Evolutionary conservation across 2,888 invertebrate species (phyloP).

Genomic region (Lasioglossum leucozonium): DNA sequence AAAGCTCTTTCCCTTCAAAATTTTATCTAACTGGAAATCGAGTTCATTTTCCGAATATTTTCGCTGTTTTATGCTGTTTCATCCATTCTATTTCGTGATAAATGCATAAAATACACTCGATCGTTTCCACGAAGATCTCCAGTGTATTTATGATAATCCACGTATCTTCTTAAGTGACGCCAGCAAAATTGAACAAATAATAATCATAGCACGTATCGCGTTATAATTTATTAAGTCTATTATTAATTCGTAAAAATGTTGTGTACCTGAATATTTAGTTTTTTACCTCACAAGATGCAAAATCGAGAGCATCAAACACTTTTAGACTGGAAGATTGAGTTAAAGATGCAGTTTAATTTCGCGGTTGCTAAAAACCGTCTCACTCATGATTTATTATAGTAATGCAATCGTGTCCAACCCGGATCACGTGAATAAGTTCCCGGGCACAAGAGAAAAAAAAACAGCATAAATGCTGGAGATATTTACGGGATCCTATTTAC

Average conservation of each 20-base stretch:
- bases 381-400: constrained; percentile 1
- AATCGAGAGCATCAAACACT: not conserved
- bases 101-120: too few relatives aligned
- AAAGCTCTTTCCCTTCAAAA: not conserved
- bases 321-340: not conserved
- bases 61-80: too few relatives aligned
- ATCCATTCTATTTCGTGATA: too few relatives aligned
- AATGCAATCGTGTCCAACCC: constrained; percentile 1
- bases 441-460: not conserved
- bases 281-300: not conserved
- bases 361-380: not conserved
- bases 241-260: not conserved
- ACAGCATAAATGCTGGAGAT: not conserved
- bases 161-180: not conserved
- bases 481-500: not conserved
- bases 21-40: not conserved
- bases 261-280: not conserved
- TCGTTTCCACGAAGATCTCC: not conserved
- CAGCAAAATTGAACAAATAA: not conserved
- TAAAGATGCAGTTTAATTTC: not conserved
- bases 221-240: not conserved
- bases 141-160: not conserved
- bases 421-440: constrained; percentile 1
- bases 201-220: not conserved
- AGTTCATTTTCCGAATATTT: not conserved